Base-by-base conservation (phyloP, 2,113 vertebrate genomes). In the Lutjanus erythropterus region DNA sequence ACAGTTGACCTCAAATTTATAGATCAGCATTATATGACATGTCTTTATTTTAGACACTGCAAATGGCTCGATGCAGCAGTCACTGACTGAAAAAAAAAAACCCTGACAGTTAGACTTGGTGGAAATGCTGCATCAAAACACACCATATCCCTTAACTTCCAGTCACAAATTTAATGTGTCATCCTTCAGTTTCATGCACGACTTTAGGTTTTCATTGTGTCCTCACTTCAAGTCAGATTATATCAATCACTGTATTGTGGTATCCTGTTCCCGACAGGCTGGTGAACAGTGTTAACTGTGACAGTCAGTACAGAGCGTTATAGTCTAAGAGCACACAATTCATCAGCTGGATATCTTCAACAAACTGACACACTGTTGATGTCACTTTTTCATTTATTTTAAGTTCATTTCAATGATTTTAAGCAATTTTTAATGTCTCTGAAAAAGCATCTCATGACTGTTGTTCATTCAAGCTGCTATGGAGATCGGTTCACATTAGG, bases 401-500 rank as follows among this genome's bases (percentile, higher is more conserved):
- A 86, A 88, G 77, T 93, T 91, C 85, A 87, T 87, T 88, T 94
- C 84, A 90, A 86, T 89, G 90, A 91, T 90, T 89, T 90, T 77
- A 91, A 91, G 90, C 89, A 91, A 81, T 91, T 88, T n/a, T 89
- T 71, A 86, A 88, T 80, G 87, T 85, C 71, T 93, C 83, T 90
- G 88, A 88, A 93, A 93, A 93, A 93, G 90, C 89, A 92, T 94
- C 90, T 88, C 75, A 89, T 88, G 87, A 94, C 83, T 90, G 80
- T 90, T 91, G 60, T 88, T 91, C 90, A 86, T 91, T 93, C 92
- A 91, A 94, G 93, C 91, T 93, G 92, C 85, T 89, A 89, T 93
- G 89, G 85, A 93, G 92, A 91, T 93, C 83, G 58, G 72, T 92
- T 93, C 93, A 93, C 93, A 93, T 93, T 91, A 90, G 86, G 89